phyloP scores from a whole-genome alignment of 2,113 vertebrate species.

The Bettongia penicillata region DNA sequence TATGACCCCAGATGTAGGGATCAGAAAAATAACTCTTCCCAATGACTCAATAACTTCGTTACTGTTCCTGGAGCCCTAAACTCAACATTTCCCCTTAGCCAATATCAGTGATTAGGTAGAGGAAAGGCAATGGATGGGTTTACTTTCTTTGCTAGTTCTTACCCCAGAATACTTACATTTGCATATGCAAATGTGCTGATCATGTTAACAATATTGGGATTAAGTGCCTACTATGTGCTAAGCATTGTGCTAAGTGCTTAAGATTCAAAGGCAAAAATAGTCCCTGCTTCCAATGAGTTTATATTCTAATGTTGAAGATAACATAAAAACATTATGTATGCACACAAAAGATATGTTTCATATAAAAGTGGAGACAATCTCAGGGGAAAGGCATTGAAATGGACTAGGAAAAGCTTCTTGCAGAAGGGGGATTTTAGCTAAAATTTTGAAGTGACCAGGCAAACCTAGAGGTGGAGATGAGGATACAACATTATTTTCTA shows the following conservation, averaged over 20 bases:
- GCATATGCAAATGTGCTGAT: background rate
- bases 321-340: background rate
- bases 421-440: background rate
- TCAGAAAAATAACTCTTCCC: background rate
- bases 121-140: background rate
- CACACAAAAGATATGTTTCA: background rate
- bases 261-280: background rate
- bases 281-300: background rate
- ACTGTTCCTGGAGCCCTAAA: background rate
- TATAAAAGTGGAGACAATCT: background rate
- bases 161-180: background rate
- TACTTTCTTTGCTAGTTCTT: background rate
- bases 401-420: background rate
- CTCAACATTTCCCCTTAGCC: background rate
- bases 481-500: background rate
- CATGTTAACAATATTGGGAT: background rate
- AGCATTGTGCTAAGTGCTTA: slow-evolving; percentile 7
- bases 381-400: background rate
- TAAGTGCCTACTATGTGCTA: background rate
- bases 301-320: background rate
- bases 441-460: background rate
- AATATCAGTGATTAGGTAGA: background rate
- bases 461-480: background rate
- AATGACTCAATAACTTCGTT: background rate
- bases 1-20: background rate